Conservation (phyloP, 2,888 invertebrate species). For the Noctuana brunneofusca region DNA sequence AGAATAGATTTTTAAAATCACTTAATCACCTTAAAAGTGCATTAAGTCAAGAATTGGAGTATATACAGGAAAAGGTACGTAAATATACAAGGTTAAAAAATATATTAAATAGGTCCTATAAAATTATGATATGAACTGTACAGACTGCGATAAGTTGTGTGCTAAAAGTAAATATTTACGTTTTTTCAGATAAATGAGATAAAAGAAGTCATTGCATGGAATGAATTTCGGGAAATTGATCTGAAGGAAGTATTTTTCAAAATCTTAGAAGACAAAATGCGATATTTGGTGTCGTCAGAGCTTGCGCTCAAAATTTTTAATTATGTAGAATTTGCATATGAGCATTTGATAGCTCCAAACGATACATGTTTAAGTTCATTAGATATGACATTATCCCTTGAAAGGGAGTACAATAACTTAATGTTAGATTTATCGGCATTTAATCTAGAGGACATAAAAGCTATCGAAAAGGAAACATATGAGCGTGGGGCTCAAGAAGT, state of each 20-base stretch:
- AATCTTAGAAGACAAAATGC: slow-evolving; percentile 72
- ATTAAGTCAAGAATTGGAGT: slow-evolving; percentile 59
- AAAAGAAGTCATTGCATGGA: slow-evolving; percentile 58
- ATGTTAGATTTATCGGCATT: slow-evolving; percentile 68
- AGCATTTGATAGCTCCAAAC: slow-evolving; percentile 83
- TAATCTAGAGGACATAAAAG: slow-evolving; percentile 63
- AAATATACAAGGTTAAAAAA: not conserved
- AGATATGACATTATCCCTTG: slow-evolving; percentile 84
- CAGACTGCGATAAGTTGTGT: too few species aligned
- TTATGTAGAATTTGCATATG: slow-evolving; percentile 86
- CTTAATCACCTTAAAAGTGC: slow-evolving; percentile 55
- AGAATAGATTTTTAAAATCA: slow-evolving; percentile 67
- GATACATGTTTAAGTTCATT: slow-evolving; percentile 82
- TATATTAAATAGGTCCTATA: too few species aligned
- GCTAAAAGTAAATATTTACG: too few species aligned
- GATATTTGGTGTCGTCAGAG: slow-evolving; percentile 81
- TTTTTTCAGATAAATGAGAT: slow-evolving; percentile 58
- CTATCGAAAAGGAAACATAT: slow-evolving; percentile 69
- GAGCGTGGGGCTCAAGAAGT: slow-evolving; percentile 58
- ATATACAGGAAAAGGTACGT: slow-evolving; percentile 66
- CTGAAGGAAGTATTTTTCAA: slow-evolving; percentile 65
- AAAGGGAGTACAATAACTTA: slow-evolving; percentile 74
- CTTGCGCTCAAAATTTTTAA: slow-evolving; percentile 83
- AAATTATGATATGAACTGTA: too few species aligned
- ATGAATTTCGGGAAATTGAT: slow-evolving; percentile 62